Evolutionary conservation across 2,888 invertebrate genomes (phyloP), one percentile per base, ranked within the genome.

Genomic region (Hypena proboscidalis): DNA sequence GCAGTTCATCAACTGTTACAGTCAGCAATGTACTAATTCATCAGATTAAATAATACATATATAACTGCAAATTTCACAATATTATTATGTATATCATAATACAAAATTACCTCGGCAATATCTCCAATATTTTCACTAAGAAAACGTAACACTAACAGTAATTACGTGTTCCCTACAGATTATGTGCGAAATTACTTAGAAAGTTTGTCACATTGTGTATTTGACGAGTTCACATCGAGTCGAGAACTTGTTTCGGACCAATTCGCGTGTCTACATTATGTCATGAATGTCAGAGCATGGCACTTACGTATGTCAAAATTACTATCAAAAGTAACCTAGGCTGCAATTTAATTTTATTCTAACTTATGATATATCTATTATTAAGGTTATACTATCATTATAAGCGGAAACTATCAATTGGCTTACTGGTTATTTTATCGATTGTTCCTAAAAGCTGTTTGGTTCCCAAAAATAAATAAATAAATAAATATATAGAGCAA

Each of bases 191-290:
- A 52, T 57, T 44, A 39, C 44, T 33, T 62, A 54, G 65, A 67
- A 67, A 64, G 61, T 57, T 41, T 75, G 77, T 80, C 77, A 70
- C 59, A 80, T 83, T 81, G 80, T 81, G 65, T 60, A 52, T 69
- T 43, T 76, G 76, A 73, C 75, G 71, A 60, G 64, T 75, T 79
- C 73, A 55, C 74, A 60, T 77, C 59, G 57, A 43, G 53, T 51
- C 43, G 71, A 62, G 67, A 70, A 62, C 55, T 58, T 40, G 65
- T 82, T 81, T 78, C 58, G 70, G 71, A 62, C 22, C 73, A 61
- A 80, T 80, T 82, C 77, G 76, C 69, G 67, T 77, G 81, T 78
- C 78, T 69, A 50, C 31, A 72, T 69, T 72, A 74, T 74, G 74
- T 72, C 74, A 73, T 42, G 45, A 54, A 58, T 58, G 67, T 67